Percentiles rank a stretch among this genome's conserved stretches.
These are phyloP conservation scores for Steatornis caripensis DNA, from an alignment of 2,113 vertebrate species.

Conservation along the genomic window DNA sequence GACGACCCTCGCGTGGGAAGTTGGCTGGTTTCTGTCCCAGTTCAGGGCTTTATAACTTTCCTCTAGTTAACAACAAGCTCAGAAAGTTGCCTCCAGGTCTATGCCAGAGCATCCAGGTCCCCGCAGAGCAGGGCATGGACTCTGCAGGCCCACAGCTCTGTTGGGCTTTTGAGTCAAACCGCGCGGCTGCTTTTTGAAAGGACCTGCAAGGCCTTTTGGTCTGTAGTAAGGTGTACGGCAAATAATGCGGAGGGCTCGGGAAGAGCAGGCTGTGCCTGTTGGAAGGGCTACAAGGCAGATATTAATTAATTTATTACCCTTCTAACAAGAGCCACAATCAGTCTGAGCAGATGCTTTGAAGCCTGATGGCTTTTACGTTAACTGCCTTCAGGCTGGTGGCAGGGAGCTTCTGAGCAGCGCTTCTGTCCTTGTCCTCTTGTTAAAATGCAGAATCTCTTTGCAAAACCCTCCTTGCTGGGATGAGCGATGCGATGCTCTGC, in stretches of 20 bases:
- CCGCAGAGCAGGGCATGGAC: accelerated
- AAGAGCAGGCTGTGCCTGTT: neutral
- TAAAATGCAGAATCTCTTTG: neutral
- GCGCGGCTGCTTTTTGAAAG: accelerated
- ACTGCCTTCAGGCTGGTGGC: neutral
- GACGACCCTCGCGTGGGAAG: neutral
- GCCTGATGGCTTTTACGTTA: neutral
- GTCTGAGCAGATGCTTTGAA: neutral
- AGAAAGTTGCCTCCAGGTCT: neutral
- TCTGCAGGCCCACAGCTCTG: accelerated
- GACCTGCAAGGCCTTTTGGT: accelerated
- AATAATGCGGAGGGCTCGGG: neutral
- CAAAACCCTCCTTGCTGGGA: neutral
- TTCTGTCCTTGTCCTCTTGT: neutral
- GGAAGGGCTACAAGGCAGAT: neutral
- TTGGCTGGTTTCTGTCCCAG: neutral
- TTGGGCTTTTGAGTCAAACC: neutral
- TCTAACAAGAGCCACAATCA: accelerated
- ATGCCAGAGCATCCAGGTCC: neutral
- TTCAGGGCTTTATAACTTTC: neutral
- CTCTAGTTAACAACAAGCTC: neutral
- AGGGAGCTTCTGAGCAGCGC: neutral
- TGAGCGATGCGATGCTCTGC: neutral
- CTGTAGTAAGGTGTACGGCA: accelerated
- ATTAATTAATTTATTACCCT: neutral